phyloP scores from a whole-genome alignment of 2,113 vertebrate genomes.

The Lepus americanus region DNA sequence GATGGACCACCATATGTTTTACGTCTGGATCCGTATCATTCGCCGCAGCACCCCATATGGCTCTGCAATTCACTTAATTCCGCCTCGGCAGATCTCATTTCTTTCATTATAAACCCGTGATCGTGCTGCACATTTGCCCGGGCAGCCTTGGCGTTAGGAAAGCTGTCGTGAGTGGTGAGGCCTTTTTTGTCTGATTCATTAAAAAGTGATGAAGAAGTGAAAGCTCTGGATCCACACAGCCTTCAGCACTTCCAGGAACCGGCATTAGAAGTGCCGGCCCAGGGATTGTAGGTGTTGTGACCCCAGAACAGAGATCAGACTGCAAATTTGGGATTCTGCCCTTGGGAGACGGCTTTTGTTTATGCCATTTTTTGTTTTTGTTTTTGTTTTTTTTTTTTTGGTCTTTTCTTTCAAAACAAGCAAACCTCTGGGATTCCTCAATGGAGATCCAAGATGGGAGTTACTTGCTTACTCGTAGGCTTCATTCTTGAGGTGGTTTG shows the following conservation, averaged over 20 bases:
- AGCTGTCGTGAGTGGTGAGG: constrained; percentile 23
- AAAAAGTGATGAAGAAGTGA: constrained; percentile 27
- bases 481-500: constrained; percentile 63
- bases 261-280: constrained; percentile 3
- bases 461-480: constrained; percentile 55
- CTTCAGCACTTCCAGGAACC: constrained; percentile 54
- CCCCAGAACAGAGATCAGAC: neutral
- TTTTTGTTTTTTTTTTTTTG: neutral
- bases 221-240: constrained; percentile 26
- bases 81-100: constrained; percentile 56
- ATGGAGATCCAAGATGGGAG: constrained; percentile 53
- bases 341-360: neutral
- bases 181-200: constrained; percentile 56
- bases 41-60: constrained; percentile 51
- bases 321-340: constrained; percentile 42
- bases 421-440: neutral
- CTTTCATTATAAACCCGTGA: constrained; percentile 52
- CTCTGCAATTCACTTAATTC: constrained; percentile 39
- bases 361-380: neutral
- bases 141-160: constrained; percentile 7
- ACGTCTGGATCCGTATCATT: constrained; percentile 15
- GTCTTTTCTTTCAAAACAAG: neutral
- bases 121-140: constrained; percentile 18
- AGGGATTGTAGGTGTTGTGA: neutral
- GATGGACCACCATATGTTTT: constrained; percentile 72